Evolutionary conservation across 1,140 invertebrate genomes (phyloP).

Genomic region (Brachionus manjavacas): DNA sequence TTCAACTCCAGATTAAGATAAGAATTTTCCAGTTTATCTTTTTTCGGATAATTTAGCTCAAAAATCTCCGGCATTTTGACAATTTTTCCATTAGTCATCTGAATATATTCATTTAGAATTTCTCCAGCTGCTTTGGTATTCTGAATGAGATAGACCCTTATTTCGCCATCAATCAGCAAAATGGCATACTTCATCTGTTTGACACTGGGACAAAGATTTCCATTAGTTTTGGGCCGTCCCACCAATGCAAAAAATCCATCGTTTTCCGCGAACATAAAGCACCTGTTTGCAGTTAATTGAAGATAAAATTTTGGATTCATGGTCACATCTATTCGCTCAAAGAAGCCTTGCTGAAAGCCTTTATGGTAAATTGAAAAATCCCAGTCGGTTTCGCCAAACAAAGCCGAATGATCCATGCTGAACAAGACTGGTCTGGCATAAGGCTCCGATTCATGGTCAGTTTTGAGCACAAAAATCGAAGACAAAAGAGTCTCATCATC

Average conservation of each 20-base stretch:
- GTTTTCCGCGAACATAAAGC: not conserved
- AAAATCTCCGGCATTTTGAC: slow-evolving; percentile 15
- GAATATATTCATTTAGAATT: not conserved
- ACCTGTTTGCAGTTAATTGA: not conserved
- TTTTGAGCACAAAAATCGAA: slow-evolving; percentile 36
- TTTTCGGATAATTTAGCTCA: not conserved
- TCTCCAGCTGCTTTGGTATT: slow-evolving; percentile 1
- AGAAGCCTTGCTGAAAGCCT: not conserved
- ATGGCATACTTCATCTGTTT: slow-evolving; percentile 37
- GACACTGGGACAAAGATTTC: not conserved
- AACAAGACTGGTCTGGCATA: slow-evolving; percentile 3
- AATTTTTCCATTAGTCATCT: slow-evolving; percentile 14
- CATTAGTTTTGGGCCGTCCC: not conserved
- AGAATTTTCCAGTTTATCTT: not conserved
- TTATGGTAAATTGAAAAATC: not conserved
- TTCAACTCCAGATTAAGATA: not conserved
- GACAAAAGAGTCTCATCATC: slow-evolving; percentile 21
- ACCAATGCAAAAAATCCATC: slow-evolving; percentile 19
- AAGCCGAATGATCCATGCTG: not conserved
- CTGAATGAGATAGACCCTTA: slow-evolving; percentile 8
- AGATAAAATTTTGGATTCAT: not conserved
- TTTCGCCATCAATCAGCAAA: not conserved
- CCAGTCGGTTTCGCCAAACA: slow-evolving; percentile 11
- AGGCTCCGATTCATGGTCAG: not conserved
- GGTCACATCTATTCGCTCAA: not conserved